Base-by-base conservation (phyloP, 1,140 invertebrate genomes). In the Panagrolaimus sp. region DNA sequence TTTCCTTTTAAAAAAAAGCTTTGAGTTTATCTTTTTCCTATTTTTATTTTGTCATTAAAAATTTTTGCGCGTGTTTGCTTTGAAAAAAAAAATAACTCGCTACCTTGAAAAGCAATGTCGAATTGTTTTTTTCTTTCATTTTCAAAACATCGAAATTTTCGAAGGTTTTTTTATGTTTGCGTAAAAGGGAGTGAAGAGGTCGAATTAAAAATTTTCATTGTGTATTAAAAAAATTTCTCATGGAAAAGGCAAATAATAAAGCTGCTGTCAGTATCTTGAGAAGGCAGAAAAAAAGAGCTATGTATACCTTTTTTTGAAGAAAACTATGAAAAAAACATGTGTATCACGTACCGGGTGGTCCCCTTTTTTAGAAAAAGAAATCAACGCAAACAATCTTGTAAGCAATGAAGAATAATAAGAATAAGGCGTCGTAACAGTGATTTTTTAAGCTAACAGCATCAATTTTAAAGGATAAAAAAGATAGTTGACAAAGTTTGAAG, bases 111-210 rank as follows among this genome's bases (percentile, higher is more conserved):
- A 28, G 52, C 28, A 58, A 58, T 26, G 52, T 21, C 21, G 52
- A 58, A 21, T 26, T 58, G 21, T 21, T 58, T 58, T 58, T 55
- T 58, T 58, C 12, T n/a, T 21, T 26, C 21, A n/a, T 28, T 58
- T 58, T 28, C 21, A 58, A 58, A 58, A 28, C 52, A 28, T 21
- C 52, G 28, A 58, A 21, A 58, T 21, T 28, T 21, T 58, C 32
- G 32, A 38, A 38, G 32, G 32, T 38, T 38, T 38, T n/a, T n/a
- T 38, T 38, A 38, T 58, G 52, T 58, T 58, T 58, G 52, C 52
- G 28, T 58, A 26, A 28, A 58, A 58, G 52, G 52, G 52, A 21
- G 52, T 28, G 52, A 58, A 58, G 21, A 58, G 52, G 52, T 58
- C 52, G 52, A 58, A 58, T 58, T 21, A 21, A 21, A 58, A 38